Conservation (phyloP, 2,797 vertebrate species). For the Brotula barbata region DNA sequence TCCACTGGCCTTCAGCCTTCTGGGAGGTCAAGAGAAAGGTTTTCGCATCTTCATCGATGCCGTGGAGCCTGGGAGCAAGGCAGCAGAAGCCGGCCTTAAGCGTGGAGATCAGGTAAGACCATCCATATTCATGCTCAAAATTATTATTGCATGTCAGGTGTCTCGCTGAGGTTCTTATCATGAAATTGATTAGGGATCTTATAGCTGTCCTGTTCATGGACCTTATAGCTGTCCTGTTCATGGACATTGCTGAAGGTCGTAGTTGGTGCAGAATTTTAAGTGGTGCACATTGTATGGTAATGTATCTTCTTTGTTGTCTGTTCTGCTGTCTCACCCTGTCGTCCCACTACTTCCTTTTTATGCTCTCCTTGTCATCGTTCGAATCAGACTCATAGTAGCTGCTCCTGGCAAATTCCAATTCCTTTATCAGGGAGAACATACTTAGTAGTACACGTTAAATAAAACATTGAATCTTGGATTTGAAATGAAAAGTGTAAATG, state of each 20-base stretch:
- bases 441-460: not conserved
- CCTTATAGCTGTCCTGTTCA: no score
- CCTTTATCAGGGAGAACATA: not conserved
- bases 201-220: no score
- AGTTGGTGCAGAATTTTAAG: no score
- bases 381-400: not conserved
- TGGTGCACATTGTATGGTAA: no score
- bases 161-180: not conserved
- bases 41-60: slow-evolving; percentile 97
- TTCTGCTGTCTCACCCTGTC: no score
- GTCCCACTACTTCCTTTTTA: not conserved
- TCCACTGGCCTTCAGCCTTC: slow-evolving; percentile 90
- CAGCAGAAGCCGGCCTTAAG: slow-evolving; percentile 93
- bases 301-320: no score
- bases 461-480: slow-evolving; percentile 1
- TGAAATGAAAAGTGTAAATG: not conserved
- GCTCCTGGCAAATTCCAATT: not conserved
- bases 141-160: not conserved
- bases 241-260: no score
- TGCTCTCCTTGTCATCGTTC: not conserved
- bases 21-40: slow-evolving; percentile 96
- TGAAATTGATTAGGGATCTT: no score
- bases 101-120: slow-evolving; percentile 92
- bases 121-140: not conserved
- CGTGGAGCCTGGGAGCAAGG: slow-evolving; percentile 94